These are phyloP conservation scores for Xenopus tropicalis DNA, from an alignment of 2,113 vertebrate species.

Conservation along the genomic window DNA sequence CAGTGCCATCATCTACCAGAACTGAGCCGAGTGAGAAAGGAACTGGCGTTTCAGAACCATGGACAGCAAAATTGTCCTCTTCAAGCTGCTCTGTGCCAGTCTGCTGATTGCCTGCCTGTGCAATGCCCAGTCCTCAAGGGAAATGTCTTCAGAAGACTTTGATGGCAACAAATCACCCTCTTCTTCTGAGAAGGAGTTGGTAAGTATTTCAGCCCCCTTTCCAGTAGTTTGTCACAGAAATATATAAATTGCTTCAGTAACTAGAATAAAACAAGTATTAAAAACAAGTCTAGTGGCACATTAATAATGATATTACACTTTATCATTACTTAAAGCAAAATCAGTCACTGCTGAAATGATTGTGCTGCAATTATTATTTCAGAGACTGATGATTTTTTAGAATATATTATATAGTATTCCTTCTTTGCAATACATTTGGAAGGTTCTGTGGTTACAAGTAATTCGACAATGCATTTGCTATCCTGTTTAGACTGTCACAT, in stretches of 20 bases:
- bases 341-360: too few species aligned
- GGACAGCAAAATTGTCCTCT: constrained; percentile 57
- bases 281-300: too few species aligned
- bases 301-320: too few species aligned
- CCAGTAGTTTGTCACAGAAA: neutral
- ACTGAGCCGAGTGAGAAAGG: neutral
- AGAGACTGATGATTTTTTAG: too few species aligned
- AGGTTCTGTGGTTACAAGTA: too few species aligned
- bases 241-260: neutral
- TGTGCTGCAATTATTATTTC: too few species aligned
- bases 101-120: constrained; percentile 52
- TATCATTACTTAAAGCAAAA: too few species aligned
- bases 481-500: too few species aligned
- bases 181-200: constrained; percentile 62
- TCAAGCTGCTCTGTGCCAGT: constrained; percentile 52
- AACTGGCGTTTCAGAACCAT: constrained; percentile 53
- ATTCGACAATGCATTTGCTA: too few species aligned
- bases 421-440: too few species aligned
- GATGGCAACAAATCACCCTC: constrained; percentile 47
- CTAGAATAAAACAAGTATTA: too few species aligned
- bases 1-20: constrained; percentile 6
- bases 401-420: too few species aligned
- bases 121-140: constrained; percentile 55
- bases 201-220: constrained; percentile 48
- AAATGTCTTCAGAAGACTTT: constrained; percentile 57